Conservation (phyloP, 2,797 vertebrate genomes). For the Gadopsis bispinosus region DNA sequence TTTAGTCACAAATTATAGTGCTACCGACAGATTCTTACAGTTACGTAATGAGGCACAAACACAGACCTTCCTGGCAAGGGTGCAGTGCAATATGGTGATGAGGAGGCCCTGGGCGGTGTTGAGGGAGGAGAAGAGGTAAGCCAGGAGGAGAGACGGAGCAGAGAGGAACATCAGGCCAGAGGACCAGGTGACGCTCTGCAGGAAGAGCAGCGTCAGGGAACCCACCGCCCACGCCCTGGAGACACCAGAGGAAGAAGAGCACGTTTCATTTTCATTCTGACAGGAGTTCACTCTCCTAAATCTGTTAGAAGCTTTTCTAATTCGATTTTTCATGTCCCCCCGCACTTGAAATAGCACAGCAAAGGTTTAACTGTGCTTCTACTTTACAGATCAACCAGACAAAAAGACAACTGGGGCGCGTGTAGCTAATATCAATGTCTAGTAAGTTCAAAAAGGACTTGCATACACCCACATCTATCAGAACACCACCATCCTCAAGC, state of each 20-base stretch:
- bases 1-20: constrained; percentile 2
- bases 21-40: not conserved
- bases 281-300: not conserved
- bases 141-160: constrained; percentile 91
- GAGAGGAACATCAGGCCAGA: constrained; percentile 93
- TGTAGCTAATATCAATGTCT: not conserved
- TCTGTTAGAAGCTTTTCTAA: not conserved
- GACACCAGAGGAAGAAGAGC: not conserved
- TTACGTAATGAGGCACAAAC: not conserved
- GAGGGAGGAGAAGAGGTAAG: constrained; percentile 95
- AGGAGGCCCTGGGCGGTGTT: constrained; percentile 93
- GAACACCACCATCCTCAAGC: not conserved
- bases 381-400: constrained; percentile 9
- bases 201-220: constrained; percentile 91
- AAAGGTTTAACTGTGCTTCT: not conserved
- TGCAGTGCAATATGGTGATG: constrained; percentile 93
- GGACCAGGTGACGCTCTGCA: constrained; percentile 93
- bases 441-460: not conserved
- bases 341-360: not conserved
- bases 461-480: not conserved
- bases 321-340: not conserved
- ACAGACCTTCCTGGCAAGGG: constrained; percentile 91
- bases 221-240: constrained; percentile 92
- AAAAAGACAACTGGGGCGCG: not conserved
- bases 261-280: constrained; percentile 6